phyloP scores from a whole-genome alignment of 2,113 vertebrate species.

The Nycticryphes semicollaris region DNA sequence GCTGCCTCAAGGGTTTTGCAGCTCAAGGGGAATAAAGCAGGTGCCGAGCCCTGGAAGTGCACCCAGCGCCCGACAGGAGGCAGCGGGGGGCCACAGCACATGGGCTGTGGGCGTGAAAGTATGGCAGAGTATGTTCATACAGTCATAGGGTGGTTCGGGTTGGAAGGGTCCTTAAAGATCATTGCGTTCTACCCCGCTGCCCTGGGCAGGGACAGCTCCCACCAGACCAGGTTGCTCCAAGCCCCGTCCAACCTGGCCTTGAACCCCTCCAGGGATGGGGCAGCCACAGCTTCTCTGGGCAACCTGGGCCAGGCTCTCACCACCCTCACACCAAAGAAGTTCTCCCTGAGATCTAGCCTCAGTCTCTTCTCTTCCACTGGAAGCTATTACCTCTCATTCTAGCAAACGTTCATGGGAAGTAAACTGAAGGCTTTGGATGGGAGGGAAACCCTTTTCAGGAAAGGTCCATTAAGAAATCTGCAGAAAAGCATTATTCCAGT shows the following conservation, averaged over 20 bases:
- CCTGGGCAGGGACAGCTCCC: not conserved
- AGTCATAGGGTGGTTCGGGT: not conserved
- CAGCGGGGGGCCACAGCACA: not conserved
- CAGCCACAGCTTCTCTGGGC: not conserved
- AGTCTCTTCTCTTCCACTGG: not conserved
- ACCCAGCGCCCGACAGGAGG: not conserved
- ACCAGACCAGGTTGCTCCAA: not conserved
- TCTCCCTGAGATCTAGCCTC: not conserved
- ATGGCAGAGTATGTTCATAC: not conserved
- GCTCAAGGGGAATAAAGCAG: not conserved
- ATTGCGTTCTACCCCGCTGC: not conserved
- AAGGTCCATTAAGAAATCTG: fast-evolving
- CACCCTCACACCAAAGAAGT: not conserved
- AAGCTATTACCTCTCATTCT: not conserved
- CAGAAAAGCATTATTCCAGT: not conserved
- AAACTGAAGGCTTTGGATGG: not conserved
- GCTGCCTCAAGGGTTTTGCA: not conserved
- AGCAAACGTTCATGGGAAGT: fast-evolving
- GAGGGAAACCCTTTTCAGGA: not conserved
- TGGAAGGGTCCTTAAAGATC: not conserved
- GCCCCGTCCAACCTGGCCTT: not conserved
- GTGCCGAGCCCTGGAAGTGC: not conserved
- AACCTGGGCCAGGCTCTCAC: not conserved
- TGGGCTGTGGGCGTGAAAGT: fast-evolving
- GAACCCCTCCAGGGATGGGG: not conserved